Percentiles rank a stretch among this genome's conserved stretches.
Evolutionary conservation across 2,113 vertebrate species (phyloP).

Genomic region (Pleuronectes platessa): DNA sequence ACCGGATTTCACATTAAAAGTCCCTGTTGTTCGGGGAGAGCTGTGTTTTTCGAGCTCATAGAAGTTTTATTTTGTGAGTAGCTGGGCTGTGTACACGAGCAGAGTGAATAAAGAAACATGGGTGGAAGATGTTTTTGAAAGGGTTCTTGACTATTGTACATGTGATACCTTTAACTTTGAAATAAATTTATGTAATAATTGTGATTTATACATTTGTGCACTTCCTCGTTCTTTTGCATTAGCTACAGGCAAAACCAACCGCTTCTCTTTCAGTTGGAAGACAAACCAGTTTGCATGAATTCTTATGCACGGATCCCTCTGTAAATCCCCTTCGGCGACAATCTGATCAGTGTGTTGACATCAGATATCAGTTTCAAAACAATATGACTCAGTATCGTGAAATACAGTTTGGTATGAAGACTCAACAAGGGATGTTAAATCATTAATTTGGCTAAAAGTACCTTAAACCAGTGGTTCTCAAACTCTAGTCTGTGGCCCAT

Average conservation of each 20-base stretch:
- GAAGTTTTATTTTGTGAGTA: conserved; percentile 38
- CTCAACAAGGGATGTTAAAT: neutral
- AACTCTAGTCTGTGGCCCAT: no score
- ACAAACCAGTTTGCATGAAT: neutral
- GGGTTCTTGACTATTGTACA: conserved; percentile 67
- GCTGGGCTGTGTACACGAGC: conserved; percentile 10
- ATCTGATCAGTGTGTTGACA: neutral
- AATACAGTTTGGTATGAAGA: neutral
- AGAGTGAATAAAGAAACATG: conserved; percentile 20
- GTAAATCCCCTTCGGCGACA: neutral
- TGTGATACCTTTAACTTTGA: conserved; percentile 72
- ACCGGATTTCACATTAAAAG: neutral
- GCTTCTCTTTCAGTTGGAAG: neutral
- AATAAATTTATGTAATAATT: conserved; percentile 76
- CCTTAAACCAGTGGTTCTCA: no score
- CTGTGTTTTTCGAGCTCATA: conserved; percentile 12
- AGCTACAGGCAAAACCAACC: neutral
- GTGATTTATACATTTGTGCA: conserved; percentile 23
- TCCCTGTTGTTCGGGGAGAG: conserved; percentile 6
- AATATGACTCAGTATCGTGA: neutral
- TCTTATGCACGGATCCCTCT: neutral
- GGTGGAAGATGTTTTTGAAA: conserved; percentile 43
- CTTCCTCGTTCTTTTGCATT: neutral
- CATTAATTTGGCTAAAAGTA: neutral
- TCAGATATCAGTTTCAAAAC: neutral